Conservation (phyloP, 2,888 invertebrate genomes). For the Lithodes maja region DNA sequence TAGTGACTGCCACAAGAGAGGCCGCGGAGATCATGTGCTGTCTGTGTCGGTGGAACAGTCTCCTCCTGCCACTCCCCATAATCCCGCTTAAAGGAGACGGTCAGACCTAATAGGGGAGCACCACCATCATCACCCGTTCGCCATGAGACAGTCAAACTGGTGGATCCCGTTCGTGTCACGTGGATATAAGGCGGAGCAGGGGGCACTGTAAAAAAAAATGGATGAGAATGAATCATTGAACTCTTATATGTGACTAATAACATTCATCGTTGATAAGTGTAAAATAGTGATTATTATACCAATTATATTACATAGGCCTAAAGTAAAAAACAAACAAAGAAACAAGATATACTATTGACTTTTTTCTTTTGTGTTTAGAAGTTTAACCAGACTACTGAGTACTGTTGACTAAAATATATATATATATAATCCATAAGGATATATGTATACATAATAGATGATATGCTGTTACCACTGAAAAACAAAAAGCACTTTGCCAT, state of each 20-base stretch:
- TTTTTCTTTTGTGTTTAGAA: no score
- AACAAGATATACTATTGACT: no score
- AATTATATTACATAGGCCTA: no score
- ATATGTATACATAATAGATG: no score
- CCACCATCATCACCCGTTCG: constrained; percentile 59
- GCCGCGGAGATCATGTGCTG: constrained; percentile 86
- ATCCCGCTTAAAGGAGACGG: constrained; percentile 84
- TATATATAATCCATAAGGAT: no score
- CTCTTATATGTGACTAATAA: background rate
- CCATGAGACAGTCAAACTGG: constrained; percentile 61
- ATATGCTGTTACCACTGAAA: no score
- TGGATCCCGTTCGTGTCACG: constrained; percentile 52
- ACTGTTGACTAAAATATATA: no score
- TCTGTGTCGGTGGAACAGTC: constrained; percentile 87
- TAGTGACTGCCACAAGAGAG: constrained; percentile 92
- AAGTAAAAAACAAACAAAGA: no score
- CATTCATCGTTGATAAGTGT: background rate
- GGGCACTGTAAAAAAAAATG: constrained; percentile 46
- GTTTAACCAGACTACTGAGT: no score
- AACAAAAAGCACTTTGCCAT: no score
- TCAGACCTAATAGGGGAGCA: constrained; percentile 56
- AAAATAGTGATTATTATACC: background rate
- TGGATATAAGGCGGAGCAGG: constrained; percentile 61
- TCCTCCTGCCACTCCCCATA: constrained; percentile 94
- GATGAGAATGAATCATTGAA: background rate